Evolutionary conservation across 1,140 invertebrate genomes (phyloP).

Genomic region (Subanguina moxae): DNA sequence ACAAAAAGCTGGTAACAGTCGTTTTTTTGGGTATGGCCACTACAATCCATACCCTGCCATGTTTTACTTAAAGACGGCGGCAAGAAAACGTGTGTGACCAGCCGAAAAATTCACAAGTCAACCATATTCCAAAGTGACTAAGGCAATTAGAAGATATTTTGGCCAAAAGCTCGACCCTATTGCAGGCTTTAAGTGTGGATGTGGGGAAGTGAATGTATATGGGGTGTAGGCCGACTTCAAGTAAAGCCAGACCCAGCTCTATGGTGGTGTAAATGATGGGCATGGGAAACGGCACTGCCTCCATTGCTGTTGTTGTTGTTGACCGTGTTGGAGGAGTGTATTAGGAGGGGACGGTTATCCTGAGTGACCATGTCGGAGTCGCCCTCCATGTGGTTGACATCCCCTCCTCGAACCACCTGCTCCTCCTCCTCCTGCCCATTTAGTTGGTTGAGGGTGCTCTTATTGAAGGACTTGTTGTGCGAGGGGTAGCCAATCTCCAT

Average conservation of each 20-base stretch:
- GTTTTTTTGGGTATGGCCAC: too few relatives aligned
- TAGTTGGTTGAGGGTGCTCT: background rate
- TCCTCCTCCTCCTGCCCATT: background rate
- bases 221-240: background rate
- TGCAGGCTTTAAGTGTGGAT: too few relatives aligned
- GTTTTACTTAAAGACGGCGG: too few relatives aligned
- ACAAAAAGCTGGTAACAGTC: too few relatives aligned
- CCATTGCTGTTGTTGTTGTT: background rate
- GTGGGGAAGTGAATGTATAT: too few relatives aligned
- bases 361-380: background rate
- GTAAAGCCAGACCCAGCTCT: constrained; percentile 1
- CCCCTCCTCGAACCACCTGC: background rate
- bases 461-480: background rate
- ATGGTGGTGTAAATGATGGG: background rate
- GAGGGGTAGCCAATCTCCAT: background rate
- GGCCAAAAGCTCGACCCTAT: too few relatives aligned
- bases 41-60: too few relatives aligned
- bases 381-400: background rate
- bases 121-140: too few relatives aligned
- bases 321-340: background rate
- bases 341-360: background rate
- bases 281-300: background rate
- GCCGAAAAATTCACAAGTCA: too few relatives aligned
- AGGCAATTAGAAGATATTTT: too few relatives aligned
- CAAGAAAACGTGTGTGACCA: too few relatives aligned